Evolutionary conservation across 2,888 invertebrate species (phyloP).

Genomic region (Tipula confusa): DNA sequence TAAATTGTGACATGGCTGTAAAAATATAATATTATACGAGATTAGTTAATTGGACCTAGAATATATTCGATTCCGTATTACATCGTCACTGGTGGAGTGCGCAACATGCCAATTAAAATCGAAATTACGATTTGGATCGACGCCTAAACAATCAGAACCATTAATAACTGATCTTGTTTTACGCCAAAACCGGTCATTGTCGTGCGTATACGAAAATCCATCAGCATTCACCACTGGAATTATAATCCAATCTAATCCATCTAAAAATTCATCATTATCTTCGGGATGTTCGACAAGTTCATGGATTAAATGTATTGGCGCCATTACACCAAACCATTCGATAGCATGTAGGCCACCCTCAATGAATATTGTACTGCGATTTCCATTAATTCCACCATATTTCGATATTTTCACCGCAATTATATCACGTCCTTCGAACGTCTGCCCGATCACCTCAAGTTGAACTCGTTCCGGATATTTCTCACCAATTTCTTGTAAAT

Average conservation of each 20-base stretch:
- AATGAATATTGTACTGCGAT: conserved; percentile 47
- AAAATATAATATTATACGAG: neutral
- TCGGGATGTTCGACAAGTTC: conserved; percentile 54
- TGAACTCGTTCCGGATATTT: conserved; percentile 46
- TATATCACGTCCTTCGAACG: conserved; percentile 56
- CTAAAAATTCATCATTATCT: conserved; percentile 50
- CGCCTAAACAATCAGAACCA: conserved; percentile 56
- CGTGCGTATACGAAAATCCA: conserved; percentile 61
- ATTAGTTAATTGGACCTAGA: neutral
- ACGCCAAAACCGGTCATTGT: conserved; percentile 56
- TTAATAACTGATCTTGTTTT: conserved; percentile 58
- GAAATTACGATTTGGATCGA: conserved; percentile 73
- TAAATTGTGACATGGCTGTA: conserved; percentile 38
- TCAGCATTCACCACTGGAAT: conserved; percentile 66
- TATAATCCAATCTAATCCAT: conserved; percentile 61
- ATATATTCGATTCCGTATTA: neutral
- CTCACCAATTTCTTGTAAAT: conserved; percentile 34
- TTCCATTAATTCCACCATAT: neutral
- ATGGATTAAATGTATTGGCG: conserved; percentile 56
- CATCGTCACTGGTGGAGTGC: conserved; percentile 38
- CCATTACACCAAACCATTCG: conserved; percentile 63
- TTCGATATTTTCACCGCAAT: conserved; percentile 60
- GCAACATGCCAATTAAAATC: conserved; percentile 64
- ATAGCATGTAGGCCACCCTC: conserved; percentile 61
- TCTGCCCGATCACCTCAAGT: conserved; percentile 56